Base-by-base conservation (phyloP, 2,888 invertebrate species). In the Nowickia ferox region DNA sequence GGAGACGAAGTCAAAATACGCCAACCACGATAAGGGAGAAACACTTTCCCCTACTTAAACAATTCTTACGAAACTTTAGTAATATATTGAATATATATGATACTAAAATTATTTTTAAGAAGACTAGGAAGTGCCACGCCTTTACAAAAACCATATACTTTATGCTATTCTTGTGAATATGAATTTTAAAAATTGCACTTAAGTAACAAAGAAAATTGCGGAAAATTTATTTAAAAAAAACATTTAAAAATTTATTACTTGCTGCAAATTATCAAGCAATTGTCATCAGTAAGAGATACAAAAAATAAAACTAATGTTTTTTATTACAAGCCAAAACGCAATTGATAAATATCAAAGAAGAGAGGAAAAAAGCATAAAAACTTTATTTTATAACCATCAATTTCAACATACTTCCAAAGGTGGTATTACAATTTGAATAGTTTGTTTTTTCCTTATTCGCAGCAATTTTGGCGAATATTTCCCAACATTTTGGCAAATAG, bases 401-500 rank as follows among this genome's bases (percentile, higher is more conserved):
- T 38, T 17, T 22, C 38, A 42, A 63, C 48, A 51, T 59, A 42
- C 59, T 42, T 48, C 19, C 42, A 57, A 65, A 79, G 63, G 71
- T 63, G 71, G 79, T 75, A 68, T 48, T 69, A 65, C 22, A 84
- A 65, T 80, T 80, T 84, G 72, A 81, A 81, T 77, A 68, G 69
- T 72, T 66, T 48, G 63, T 19, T 55, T 57, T 17, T 53, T 17
- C 19, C 48, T 38, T 55, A 57, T 17, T 38, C 40, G 63, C 74
- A 82, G 75, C 61, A 68, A 30, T 69, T 42, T 40, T 53, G 8
- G 10, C 1, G 6, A 30, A 30, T 30, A 13, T 76, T 66, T 30
- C 9, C 19, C 68, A 57, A 59, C 61, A 61, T 78, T 83, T 86
- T 83, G 78, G 71, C 79, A 86, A 83, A 86, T 83, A 83, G 66